phyloP scores from a whole-genome alignment of 2,113 vertebrate species.

The Rhadina sibilatrix region DNA sequence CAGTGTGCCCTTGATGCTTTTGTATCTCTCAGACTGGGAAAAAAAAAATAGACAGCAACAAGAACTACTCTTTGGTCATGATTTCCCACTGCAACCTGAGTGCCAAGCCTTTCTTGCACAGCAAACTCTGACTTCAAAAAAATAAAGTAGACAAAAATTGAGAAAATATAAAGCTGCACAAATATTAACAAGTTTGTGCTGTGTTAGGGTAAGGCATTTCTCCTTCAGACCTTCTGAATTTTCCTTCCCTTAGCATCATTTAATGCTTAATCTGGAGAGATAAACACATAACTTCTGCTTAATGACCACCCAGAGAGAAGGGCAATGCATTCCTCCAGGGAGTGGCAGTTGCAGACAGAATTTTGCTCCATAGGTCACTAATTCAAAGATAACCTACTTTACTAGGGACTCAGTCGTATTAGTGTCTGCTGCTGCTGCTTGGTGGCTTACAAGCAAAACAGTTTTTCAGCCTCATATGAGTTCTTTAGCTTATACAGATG shows the following conservation, averaged over 20 bases:
- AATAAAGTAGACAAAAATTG: neutral
- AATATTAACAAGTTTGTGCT: neutral
- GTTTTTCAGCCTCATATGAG: neutral
- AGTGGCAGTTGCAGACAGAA: rapidly evolving
- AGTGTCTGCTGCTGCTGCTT: neutral
- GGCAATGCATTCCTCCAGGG: neutral
- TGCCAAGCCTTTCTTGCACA: neutral
- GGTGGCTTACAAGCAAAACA: neutral
- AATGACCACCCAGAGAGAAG: neutral
- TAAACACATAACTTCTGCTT: neutral
- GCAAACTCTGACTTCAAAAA: neutral
- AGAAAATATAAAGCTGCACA: neutral
- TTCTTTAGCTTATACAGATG: neutral
- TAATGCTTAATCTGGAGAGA: neutral
- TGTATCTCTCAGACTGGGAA: neutral
- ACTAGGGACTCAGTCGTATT: neutral
- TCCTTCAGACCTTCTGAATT: neutral
- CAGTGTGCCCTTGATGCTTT: neutral
- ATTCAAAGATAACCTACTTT: neutral
- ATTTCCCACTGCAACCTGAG: neutral
- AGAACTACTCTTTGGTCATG: neutral
- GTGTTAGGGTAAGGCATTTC: neutral
- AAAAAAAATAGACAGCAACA: neutral
- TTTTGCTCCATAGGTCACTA: neutral
- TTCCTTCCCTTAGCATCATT: neutral